A percentile compares a stretch with the other conserved stretches of the same genome.
These are phyloP conservation scores for Caloenas nicobarica DNA, from an alignment of 2,113 vertebrate genomes.

Conservation along the genomic window DNA sequence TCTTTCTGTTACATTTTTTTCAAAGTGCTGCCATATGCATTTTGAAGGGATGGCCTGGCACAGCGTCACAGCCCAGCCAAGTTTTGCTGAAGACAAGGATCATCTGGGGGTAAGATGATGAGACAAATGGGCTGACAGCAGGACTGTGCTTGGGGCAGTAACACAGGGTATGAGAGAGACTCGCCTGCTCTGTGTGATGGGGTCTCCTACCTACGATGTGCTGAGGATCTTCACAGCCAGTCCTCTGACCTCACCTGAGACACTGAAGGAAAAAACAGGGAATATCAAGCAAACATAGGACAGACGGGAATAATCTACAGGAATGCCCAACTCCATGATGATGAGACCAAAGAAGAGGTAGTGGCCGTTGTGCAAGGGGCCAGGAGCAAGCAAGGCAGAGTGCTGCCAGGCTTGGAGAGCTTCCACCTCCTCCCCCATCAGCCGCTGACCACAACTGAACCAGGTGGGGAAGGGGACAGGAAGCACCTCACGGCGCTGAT, in stretches of 20 bases:
- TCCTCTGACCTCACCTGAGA: background rate
- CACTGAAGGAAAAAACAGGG: background rate
- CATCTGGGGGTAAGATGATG: background rate
- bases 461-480: background rate
- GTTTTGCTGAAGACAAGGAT: background rate
- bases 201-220: fast-evolving
- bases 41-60: background rate
- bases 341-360: background rate
- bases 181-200: background rate
- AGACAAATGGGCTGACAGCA: background rate
- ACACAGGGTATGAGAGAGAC: background rate
- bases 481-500: background rate
- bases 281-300: background rate
- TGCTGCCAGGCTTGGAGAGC: background rate
- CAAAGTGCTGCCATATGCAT: background rate
- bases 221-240: background rate
- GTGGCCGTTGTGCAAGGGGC: background rate
- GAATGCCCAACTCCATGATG: fast-evolving
- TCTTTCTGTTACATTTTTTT: background rate
- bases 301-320: background rate
- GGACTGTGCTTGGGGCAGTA: fast-evolving
- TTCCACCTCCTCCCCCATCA: background rate
- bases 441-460: fast-evolving
- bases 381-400: background rate
- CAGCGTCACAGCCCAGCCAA: background rate